Conservation (phyloP, 2,113 vertebrate species). For the Bufo gargarizans region DNA sequence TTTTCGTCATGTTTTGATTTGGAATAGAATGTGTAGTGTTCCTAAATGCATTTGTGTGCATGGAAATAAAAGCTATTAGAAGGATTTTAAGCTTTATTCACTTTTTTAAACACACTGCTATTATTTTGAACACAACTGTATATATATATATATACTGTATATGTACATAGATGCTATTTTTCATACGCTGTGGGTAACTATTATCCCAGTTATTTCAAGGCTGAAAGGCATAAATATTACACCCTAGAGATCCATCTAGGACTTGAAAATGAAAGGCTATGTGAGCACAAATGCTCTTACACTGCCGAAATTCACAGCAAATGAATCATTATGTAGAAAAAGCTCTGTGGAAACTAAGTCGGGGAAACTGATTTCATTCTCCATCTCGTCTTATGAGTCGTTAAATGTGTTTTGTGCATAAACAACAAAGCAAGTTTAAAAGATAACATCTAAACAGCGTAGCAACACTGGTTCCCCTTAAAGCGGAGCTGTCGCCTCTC, state of each 20-base stretch:
- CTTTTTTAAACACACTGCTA: no score
- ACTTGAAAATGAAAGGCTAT: slow-evolving; percentile 27
- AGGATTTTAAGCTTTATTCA: no score
- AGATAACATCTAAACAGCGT: neutral
- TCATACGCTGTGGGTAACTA: slow-evolving; percentile 22
- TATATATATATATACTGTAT: no score
- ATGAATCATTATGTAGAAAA: slow-evolving; percentile 26
- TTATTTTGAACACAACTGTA: no score
- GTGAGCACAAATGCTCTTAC: slow-evolving; percentile 27
- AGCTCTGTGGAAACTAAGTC: neutral
- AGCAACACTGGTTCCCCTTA: neutral
- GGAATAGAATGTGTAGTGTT: no score
- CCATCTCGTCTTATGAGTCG: neutral
- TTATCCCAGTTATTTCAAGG: slow-evolving; percentile 29
- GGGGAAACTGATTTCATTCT: neutral
- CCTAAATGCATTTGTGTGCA: no score
- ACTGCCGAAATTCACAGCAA: slow-evolving; percentile 25
- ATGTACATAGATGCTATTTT: neutral
- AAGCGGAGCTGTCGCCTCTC: no score
- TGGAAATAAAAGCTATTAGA: no score
- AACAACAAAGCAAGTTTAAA: neutral
- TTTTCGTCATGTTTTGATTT: no score
- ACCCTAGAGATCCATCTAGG: slow-evolving; percentile 22
- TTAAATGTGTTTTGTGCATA: neutral
- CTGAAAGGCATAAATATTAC: slow-evolving; percentile 37